Evolutionary conservation across 2,888 invertebrate species (phyloP).

Genomic region (Lacanobia oleracea): DNA sequence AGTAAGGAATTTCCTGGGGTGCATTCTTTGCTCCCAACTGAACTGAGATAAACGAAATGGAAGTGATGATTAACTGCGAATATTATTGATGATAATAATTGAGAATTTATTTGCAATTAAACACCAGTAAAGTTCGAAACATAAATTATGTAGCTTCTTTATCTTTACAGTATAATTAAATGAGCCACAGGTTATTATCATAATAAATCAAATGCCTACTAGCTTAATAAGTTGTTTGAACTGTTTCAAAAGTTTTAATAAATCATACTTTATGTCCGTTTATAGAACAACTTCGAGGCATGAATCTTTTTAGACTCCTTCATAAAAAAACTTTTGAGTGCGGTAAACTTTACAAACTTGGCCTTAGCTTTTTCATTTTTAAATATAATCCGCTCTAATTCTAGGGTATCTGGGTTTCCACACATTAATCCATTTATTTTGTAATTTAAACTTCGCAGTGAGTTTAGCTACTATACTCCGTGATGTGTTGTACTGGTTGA

Average conservation of each 20-base stretch:
- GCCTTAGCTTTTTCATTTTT: conserved; percentile 23
- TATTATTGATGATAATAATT: conserved; percentile 20
- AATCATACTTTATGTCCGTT: conserved; percentile 33
- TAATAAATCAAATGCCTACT: conserved; percentile 41
- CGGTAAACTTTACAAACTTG: conserved; percentile 12
- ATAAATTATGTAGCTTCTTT: conserved; percentile 39
- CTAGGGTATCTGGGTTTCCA: conserved; percentile 23
- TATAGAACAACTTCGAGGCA: conserved; percentile 25
- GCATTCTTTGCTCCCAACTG: conserved; percentile 8
- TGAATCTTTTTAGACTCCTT: conserved; percentile 25
- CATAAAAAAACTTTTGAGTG: conserved; percentile 11
- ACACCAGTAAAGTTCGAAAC: conserved; percentile 24
- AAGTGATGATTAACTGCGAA: conserved; percentile 21
- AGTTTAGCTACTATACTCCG: not conserved
- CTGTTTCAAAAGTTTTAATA: conserved; percentile 37
- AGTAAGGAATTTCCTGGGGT: not conserved
- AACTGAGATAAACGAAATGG: conserved; percentile 6
- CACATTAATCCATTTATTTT: conserved; percentile 9
- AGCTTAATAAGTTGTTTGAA: conserved; percentile 47
- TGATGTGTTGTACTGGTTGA: not conserved
- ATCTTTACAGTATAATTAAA: conserved; percentile 39
- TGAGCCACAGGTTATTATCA: conserved; percentile 32
- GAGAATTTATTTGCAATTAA: conserved; percentile 37
- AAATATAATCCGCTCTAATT: conserved; percentile 11
- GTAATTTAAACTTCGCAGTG: not conserved